phyloP scores from a whole-genome alignment of 1,140 invertebrate genomes.

The Megalonaias nervosa region DNA sequence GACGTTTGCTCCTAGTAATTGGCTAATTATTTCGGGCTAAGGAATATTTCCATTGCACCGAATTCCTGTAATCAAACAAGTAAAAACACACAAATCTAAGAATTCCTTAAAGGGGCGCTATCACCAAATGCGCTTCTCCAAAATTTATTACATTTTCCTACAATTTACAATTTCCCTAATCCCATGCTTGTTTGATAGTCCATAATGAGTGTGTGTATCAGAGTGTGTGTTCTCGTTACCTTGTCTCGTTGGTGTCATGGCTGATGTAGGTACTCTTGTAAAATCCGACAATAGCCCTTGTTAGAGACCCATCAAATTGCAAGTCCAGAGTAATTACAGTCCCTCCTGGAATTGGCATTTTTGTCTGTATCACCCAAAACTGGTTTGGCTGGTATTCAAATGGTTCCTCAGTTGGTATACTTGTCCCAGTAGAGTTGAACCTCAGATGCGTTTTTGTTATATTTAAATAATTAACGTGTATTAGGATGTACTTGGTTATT shows the following conservation, averaged over 20 bases:
- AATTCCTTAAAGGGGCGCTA: no score
- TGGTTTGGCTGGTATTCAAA: conserved; percentile 76
- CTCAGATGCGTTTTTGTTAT: conserved; percentile 52
- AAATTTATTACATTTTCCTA: no score
- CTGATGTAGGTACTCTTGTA: conserved; percentile 84
- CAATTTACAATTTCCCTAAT: no score
- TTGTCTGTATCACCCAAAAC: conserved; percentile 77
- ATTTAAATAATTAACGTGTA: conserved; percentile 68
- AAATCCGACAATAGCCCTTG: conserved; percentile 81
- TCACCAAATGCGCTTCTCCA: no score
- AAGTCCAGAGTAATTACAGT: conserved; percentile 66
- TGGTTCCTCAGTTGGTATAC: conserved; percentile 53
- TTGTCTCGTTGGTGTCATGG: conserved; percentile 68
- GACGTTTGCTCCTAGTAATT: no score
- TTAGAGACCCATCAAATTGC: conserved; percentile 79
- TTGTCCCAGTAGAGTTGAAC: conserved; percentile 10
- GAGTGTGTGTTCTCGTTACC: conserved; percentile 44
- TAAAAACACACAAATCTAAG: no score
- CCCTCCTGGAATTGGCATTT: conserved; percentile 68
- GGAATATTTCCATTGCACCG: no score
- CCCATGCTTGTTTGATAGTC: background rate
- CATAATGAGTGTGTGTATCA: background rate
- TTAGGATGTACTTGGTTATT: conserved; percentile 62
- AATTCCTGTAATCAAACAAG: no score
- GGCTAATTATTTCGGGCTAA: no score